Percentiles rank a stretch among this genome's conserved stretches.
phyloP scores from a whole-genome alignment of 2,113 vertebrate species.

The Neopipo cinnamomea region DNA sequence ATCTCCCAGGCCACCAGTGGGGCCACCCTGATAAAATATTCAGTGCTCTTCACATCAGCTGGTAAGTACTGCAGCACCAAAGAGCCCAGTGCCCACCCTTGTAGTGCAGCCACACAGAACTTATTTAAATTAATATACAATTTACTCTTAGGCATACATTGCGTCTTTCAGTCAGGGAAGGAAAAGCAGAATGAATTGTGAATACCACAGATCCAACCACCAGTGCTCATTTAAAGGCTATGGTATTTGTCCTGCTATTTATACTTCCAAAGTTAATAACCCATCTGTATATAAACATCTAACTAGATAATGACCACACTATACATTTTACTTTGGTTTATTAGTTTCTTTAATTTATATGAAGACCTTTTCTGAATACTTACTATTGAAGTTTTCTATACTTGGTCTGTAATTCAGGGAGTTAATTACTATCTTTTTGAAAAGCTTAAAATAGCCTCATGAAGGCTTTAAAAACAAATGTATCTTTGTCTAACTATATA shows the following conservation, averaged over 20 bases:
- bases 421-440: background rate
- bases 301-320: background rate
- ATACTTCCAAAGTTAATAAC: background rate
- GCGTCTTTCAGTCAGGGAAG: background rate
- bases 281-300: background rate
- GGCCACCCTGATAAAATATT: background rate
- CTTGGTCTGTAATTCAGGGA: background rate
- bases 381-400: background rate
- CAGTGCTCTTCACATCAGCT: background rate
- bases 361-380: background rate
- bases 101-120: background rate
- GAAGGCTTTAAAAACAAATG: background rate
- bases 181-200: background rate
- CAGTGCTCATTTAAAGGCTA: background rate
- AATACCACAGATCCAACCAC: background rate
- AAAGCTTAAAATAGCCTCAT: background rate
- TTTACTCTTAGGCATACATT: background rate
- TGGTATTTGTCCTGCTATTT: background rate
- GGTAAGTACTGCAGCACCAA: background rate
- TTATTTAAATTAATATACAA: background rate
- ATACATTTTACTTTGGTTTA: background rate
- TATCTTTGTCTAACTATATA: background rate
- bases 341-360: background rate
- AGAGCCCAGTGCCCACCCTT: background rate
- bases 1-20: background rate